These are phyloP conservation scores for Selene dorsalis DNA, from an alignment of 2,797 vertebrate species.

Conservation along the genomic window DNA sequence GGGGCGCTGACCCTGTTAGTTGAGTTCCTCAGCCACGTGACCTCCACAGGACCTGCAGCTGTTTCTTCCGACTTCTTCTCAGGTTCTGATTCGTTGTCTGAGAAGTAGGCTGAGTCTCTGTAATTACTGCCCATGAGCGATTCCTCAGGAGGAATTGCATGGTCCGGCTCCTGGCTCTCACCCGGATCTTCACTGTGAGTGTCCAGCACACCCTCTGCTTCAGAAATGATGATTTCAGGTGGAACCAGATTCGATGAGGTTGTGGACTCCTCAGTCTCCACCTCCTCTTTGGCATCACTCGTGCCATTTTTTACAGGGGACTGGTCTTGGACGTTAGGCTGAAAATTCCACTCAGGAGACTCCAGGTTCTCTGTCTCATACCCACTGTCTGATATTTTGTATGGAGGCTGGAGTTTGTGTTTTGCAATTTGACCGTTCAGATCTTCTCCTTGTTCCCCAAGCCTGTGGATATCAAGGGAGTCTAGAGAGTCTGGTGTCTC, in stretches of 20 bases:
- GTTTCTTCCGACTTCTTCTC: constrained; percentile 90
- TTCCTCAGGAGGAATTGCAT: constrained; percentile 69
- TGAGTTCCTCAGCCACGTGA: constrained; percentile 55
- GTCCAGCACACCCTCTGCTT: constrained; percentile 76
- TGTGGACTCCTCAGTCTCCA: constrained; percentile 52
- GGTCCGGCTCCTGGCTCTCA: constrained; percentile 73
- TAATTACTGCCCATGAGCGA: constrained; percentile 84
- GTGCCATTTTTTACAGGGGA: constrained; percentile 75
- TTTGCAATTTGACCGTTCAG: constrained; percentile 72
- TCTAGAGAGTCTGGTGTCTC: constrained; percentile 95
- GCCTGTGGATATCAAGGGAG: constrained; percentile 89
- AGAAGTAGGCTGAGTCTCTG: constrained; percentile 98
- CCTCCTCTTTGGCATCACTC: constrained; percentile 59
- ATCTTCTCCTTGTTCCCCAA: constrained; percentile 83
- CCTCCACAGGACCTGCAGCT: constrained; percentile 51
- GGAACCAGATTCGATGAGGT: constrained; percentile 65
- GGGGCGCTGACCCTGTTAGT: constrained; percentile 21
- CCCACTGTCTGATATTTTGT: constrained; percentile 96
- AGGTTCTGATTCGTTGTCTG: constrained; percentile 95
- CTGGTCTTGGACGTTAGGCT: constrained; percentile 79
- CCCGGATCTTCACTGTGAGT: constrained; percentile 65
- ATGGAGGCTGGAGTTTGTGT: constrained; percentile 90
- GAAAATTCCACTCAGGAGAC: constrained; percentile 97
- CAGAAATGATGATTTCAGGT: constrained; percentile 91
- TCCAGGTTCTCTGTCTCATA: constrained; percentile 99